These are phyloP conservation scores for Bombyx mori DNA, from an alignment of 1,140 invertebrate genomes.

Conservation along the genomic window DNA sequence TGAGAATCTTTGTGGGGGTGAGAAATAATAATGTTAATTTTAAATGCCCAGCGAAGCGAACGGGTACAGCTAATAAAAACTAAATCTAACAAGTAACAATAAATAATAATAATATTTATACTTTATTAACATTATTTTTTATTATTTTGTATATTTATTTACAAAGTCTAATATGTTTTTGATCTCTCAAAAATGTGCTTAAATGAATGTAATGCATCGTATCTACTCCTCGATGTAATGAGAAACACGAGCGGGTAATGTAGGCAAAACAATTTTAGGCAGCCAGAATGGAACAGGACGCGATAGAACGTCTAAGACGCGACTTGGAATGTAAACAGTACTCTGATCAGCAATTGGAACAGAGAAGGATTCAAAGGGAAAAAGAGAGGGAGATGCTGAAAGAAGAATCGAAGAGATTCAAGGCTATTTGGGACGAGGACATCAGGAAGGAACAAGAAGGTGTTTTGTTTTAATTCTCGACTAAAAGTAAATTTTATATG, in stretches of 20 bases:
- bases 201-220: neutral
- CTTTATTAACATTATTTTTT: too few species aligned
- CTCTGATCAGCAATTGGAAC: conserved; percentile 33
- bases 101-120: too few species aligned
- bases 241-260: too few species aligned
- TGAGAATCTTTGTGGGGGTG: too few species aligned
- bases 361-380: conserved; percentile 30
- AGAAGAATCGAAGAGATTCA: conserved; percentile 36
- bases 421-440: conserved; percentile 39
- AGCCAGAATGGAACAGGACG: conserved; percentile 53
- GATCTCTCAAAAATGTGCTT: neutral
- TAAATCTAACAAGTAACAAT: too few species aligned
- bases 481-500: too few species aligned
- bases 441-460: conserved; percentile 48
- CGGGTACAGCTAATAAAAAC: too few species aligned
- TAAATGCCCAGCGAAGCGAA: too few species aligned
- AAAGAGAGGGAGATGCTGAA: conserved; percentile 40
- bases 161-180: too few species aligned
- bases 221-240: neutral
- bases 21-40: too few species aligned
- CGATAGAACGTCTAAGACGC: conserved; percentile 36
- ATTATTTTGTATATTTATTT: too few species aligned
- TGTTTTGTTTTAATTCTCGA: conserved; percentile 5
- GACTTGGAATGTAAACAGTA: conserved; percentile 38
- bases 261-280: conserved; percentile 20